Evolutionary conservation across 2,888 invertebrate species (phyloP), one percentile per base, ranked within the genome.

Genomic region (Polyommatus icarus): DNA sequence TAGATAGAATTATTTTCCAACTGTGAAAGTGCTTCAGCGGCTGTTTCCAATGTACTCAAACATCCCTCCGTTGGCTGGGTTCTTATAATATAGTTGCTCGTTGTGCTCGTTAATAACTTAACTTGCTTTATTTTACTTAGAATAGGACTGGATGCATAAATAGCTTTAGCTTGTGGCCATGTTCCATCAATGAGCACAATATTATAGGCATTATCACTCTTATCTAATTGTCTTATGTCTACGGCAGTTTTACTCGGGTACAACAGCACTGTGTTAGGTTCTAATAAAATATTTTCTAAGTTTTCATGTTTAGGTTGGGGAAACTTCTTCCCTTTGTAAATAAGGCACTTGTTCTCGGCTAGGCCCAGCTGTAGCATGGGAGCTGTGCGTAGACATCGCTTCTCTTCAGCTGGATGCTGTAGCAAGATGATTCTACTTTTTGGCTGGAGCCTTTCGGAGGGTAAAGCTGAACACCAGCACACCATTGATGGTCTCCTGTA

Each of bases 131-230:
- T 90, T 77, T 94, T 92, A 83, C 97, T 97, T 76, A 99, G 93
- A 79, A 96, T 93, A 18, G 96, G 95, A 87, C 98, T 98, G 80
- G 97, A 96, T 76, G 97, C 95, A 90, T 97, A 99, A 80, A 99
- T 98, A 15, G 98, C 97, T 89, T 98, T 98, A 3, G 99, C 98
- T 90, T 99, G 99, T 0, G 98, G 97, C 99, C 99, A 99, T 12
- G 99, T 99, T 5, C 99, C 99, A 94, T 99, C 99, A 81, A 99
- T 95, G 71, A 99, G 91, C 72, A 99, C 94, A 77, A 99, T 93
- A 88, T 97, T 98, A 86, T 97, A 97, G 12, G 94, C 95, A 71
- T 89, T 91, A 81, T 85, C 84, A 77, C 92, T 90, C 82, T 91
- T 90, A 78, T 90, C 86, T 67, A 94, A 82, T 77, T 90, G 90